Base-by-base conservation (phyloP, 64 coral and sea anemone species). In the Dendronephthya gigantea region DNA sequence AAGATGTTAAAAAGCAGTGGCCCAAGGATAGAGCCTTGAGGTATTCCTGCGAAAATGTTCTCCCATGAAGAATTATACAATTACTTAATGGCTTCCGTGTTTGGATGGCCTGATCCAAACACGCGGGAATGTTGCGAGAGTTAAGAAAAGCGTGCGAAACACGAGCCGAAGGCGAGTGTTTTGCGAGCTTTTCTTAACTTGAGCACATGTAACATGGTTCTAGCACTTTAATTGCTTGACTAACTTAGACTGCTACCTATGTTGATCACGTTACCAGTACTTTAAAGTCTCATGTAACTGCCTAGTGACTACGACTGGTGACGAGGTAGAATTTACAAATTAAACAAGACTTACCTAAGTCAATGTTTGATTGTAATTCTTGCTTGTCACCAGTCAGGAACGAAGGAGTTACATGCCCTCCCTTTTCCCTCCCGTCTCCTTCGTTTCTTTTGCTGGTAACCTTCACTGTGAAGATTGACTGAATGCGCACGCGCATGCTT, bases 271-370 rank as follows among this genome's bases (percentile, higher is more conserved):
- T 68, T 47, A 33, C 28, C 81, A 89, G 82, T 8, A 45, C 88
- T 52, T 89, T 58, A 17, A 89, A 89, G 58, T 89, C 88, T 89
- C 88, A 84, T 89, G 88, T 52, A 83, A 13, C 82, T 69, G 82
- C 59, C n/a, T 83, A 89, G 50, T 89, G 87, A 88, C 49, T 50
- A 58, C 25, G 79, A 88, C 82, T 79, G 81, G 39, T 83, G 87
- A 89, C 81, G 35, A 66, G 87, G 41, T 82, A 56, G 76, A 88
- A 83, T 83, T 45, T 23, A 3, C 40, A 68, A 83, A 88, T 83
- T 88, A 83, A 88, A 83, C 49, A 49, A 83, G 81, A 83, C 76
- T 68, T 88, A 82, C 70, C 75, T 51, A 50, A 45, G 41, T 45
- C 41, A 11, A 45, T 6, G 41, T 45, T 45, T 45, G 41, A 45